These are phyloP conservation scores for Haemorhous mexicanus DNA, from an alignment of 2,113 vertebrate genomes.

Conservation along the genomic window DNA sequence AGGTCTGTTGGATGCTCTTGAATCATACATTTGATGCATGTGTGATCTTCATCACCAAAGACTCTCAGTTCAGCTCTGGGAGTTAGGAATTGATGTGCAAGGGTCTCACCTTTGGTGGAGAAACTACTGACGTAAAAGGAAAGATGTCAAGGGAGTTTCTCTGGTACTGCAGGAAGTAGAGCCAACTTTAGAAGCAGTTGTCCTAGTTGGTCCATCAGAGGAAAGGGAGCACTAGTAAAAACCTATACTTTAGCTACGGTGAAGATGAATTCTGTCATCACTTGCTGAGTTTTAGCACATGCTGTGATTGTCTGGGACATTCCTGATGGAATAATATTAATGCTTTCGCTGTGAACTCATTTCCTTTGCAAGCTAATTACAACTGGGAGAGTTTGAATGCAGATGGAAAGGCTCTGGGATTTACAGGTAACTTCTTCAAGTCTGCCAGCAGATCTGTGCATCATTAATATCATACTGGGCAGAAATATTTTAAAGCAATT, in stretches of 20 bases:
- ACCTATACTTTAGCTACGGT: rapidly evolving
- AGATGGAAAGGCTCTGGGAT: neutral
- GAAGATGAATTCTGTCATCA: neutral
- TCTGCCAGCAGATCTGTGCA: neutral
- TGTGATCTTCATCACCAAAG: neutral
- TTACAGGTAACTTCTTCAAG: neutral
- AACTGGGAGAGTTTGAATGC: neutral
- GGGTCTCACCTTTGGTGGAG: neutral
- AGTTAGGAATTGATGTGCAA: neutral
- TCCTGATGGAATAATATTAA: neutral
- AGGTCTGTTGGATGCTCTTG: neutral
- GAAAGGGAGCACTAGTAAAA: neutral
- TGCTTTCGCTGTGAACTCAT: neutral
- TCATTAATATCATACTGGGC: neutral
- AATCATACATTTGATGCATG: neutral
- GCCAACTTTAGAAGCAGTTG: neutral
- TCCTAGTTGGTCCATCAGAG: neutral
- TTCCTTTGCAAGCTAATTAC: neutral
- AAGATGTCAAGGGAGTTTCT: neutral
- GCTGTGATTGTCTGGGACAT: neutral
- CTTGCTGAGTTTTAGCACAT: neutral
- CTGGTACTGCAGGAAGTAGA: neutral
- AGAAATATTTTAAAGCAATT: neutral
- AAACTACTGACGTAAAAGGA: neutral
- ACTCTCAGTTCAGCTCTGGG: neutral